These are phyloP conservation scores for Rousettus madagascariensis DNA, from an alignment of 2,797 vertebrate genomes.

Conservation along the genomic window DNA sequence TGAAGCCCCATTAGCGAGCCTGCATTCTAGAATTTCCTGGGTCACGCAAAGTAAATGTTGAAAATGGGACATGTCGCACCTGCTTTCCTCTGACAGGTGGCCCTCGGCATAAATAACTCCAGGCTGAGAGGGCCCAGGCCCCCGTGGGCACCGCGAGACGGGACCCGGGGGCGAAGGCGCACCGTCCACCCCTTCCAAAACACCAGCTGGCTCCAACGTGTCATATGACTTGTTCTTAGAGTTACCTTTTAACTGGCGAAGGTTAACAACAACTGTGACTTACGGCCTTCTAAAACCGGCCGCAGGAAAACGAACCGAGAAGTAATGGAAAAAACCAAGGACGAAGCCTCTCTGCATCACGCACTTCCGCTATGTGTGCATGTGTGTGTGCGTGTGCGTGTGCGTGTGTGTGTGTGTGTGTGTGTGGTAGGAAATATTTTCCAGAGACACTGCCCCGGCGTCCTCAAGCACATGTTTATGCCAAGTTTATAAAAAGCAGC, in stretches of 20 bases:
- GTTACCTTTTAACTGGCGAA: constrained; percentile 86
- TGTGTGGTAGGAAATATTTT: constrained; percentile 88
- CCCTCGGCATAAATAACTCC: neutral
- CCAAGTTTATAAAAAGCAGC: constrained; percentile 91
- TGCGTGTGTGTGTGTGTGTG: constrained; percentile 49
- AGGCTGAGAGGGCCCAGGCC: neutral
- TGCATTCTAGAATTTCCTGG: neutral
- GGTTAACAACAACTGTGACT: constrained; percentile 85
- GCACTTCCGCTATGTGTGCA: constrained; percentile 85
- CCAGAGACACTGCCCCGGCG: constrained; percentile 89
- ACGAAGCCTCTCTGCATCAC: constrained; percentile 86
- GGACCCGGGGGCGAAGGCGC: neutral
- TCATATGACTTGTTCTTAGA: constrained; percentile 85
- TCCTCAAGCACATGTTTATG: constrained; percentile 81
- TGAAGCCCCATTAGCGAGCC: neutral
- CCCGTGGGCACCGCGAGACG: neutral
- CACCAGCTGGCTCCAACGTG: constrained; percentile 72
- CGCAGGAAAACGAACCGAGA: constrained; percentile 86
- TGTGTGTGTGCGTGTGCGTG: constrained; percentile 74
- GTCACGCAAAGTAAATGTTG: neutral
- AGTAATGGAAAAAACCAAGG: constrained; percentile 90
- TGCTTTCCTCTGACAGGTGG: neutral
- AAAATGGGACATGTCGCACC: neutral
- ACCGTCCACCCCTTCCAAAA: constrained; percentile 63
- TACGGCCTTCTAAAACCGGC: constrained; percentile 86